These are phyloP conservation scores for Ptychadena robeensis DNA, from an alignment of 2,797 vertebrate genomes.

Conservation along the genomic window DNA sequence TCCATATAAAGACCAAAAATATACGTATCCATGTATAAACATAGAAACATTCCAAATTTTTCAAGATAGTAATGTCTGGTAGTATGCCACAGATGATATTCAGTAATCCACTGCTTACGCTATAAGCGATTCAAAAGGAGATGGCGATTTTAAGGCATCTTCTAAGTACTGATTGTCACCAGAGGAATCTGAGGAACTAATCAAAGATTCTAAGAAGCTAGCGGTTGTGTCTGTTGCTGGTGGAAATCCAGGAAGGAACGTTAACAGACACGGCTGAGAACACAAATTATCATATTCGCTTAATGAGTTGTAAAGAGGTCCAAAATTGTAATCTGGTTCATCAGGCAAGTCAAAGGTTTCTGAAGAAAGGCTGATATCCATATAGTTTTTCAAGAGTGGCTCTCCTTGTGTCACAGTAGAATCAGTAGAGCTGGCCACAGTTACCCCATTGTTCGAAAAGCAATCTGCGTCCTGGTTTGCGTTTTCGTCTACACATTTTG, in stretches of 20 bases:
- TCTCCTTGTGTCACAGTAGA: constrained; percentile 73
- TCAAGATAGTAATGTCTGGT: constrained; percentile 15
- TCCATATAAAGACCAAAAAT: constrained; percentile 69
- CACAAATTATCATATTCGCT: constrained; percentile 88
- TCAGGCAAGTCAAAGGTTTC: constrained; percentile 93
- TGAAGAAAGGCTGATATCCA: constrained; percentile 92
- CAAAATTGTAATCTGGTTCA: constrained; percentile 89
- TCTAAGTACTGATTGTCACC: constrained; percentile 92
- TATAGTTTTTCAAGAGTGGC: constrained; percentile 82
- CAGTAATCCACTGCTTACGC: constrained; percentile 74
- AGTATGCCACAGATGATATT: constrained; percentile 34
- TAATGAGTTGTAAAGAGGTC: constrained; percentile 90
- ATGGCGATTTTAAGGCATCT: constrained; percentile 85
- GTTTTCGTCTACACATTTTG: constrained; percentile 90
- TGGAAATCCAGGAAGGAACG: constrained; percentile 77
- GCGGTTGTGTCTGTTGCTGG: constrained; percentile 80
- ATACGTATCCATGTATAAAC: constrained; percentile 65
- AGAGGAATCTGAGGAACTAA: constrained; percentile 87
- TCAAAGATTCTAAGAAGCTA: constrained; percentile 92
- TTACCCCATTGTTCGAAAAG: constrained; percentile 76
- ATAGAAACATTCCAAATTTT: constrained; percentile 47
- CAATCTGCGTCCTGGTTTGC: constrained; percentile 88
- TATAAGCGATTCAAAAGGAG: constrained; percentile 89
- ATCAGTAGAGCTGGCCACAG: constrained; percentile 53
- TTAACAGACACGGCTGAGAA: constrained; percentile 81